Base-by-base conservation (phyloP, 2,888 invertebrate species). In the Strigamia transsilvanica region DNA sequence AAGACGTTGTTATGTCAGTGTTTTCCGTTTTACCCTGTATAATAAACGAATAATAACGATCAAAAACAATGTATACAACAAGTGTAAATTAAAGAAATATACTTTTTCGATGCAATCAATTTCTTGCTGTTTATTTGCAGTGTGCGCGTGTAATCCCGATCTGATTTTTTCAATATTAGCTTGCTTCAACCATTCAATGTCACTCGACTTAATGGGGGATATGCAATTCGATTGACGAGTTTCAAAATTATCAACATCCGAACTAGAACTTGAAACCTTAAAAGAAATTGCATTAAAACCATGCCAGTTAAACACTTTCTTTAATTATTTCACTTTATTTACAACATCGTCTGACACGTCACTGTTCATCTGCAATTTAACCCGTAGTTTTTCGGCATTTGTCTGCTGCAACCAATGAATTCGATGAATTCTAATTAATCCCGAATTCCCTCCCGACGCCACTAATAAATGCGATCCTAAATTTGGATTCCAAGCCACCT, bases 401-500 rank as follows among this genome's bases (percentile, higher is more conserved):
- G 41, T 4, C 5, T 38, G 41, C 27, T 27, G 13, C 23, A 79
- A n/a, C 79, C 79, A 79, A n/a, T 79, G 79, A 34, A 79, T 42
- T 41, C 79, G 79, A 79, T 79, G 79, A 41, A 79, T 79, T 18
- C 79, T 38, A 13, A 79, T 38, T 79, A 79, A 79, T 13, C 79
- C 79, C 6, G 79, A 79, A 18, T 79, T 32, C 5, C 79, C 38
- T n/a, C 79, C 79, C 18, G 79, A 79, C 0, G 79, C 79, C 15
- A 79, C 18, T 41, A 79, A 21, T 41, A 79, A 38, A 21, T 79
- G 41, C 12, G 38, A 42, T 12, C 79, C 79, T 38, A 79, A 38
- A 79, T 79, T 79, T 4, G 79, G 79, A 12, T 79, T 79, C 79
- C 79, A 79, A 32, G 79, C 79, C 13, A 79, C 79, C 79, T 79